phyloP scores from a whole-genome alignment of 2,113 vertebrate genomes.

The Neotragus pygmaeus region DNA sequence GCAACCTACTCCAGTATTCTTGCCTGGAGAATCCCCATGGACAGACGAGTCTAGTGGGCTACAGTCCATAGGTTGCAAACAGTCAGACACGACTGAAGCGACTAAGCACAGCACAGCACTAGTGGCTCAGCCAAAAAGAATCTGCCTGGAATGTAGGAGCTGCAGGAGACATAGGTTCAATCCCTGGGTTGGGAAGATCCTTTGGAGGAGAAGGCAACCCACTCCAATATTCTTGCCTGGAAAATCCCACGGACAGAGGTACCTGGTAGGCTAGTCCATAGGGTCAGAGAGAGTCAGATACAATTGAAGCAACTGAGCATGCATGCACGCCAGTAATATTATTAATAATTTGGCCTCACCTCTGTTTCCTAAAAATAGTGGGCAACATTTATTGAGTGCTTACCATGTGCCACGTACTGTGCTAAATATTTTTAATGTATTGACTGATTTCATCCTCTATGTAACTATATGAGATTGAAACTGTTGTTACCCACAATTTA shows the following conservation, averaged over 20 bases:
- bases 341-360: neutral
- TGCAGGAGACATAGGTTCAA: neutral
- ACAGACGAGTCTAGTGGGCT: neutral
- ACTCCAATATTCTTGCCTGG: neutral
- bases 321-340: fast-evolving
- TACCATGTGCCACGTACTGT: neutral
- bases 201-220: neutral
- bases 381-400: neutral
- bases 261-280: neutral
- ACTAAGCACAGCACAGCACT: neutral
- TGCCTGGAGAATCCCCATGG: neutral
- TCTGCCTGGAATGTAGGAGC: neutral
- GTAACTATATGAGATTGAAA: neutral
- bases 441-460: neutral
- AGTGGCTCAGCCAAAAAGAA: neutral
- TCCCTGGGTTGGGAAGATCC: neutral
- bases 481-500: neutral
- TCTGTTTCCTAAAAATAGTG: neutral
- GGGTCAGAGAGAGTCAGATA: neutral
- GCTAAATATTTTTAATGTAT: neutral
- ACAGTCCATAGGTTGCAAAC: neutral
- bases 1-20: neutral
- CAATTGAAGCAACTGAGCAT: fast-evolving
- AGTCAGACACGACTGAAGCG: neutral
- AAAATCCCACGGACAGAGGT: neutral